Evolutionary conservation across 2,888 invertebrate genomes (phyloP).

Genomic region (Cremastinae sp.): DNA sequence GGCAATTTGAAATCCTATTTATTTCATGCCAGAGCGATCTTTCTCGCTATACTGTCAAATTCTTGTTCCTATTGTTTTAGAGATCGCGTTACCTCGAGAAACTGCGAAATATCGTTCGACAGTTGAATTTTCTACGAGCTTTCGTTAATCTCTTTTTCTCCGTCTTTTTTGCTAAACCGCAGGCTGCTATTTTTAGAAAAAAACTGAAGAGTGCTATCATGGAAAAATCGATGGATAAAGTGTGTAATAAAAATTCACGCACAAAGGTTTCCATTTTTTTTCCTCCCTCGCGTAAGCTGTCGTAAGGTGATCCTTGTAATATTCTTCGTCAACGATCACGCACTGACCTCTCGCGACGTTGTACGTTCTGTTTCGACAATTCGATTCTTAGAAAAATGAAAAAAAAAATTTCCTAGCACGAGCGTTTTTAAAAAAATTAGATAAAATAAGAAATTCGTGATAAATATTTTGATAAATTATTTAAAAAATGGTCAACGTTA

Average conservation of each 20-base stretch:
- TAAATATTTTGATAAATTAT: neutral
- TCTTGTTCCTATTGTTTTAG: conserved; percentile 8
- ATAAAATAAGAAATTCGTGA: neutral
- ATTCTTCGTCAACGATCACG: conserved; percentile 44
- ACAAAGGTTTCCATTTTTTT: conserved; percentile 28
- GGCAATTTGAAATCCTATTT: conserved; percentile 50
- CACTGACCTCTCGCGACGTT: conserved; percentile 44
- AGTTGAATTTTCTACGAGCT: neutral
- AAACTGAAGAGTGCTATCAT: neutral
- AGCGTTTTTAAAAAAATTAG: too few relatives aligned
- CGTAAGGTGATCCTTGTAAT: conserved; percentile 26
- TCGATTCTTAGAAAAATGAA: conserved; percentile 12
- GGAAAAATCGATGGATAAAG: conserved; percentile 18
- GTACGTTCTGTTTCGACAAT: conserved; percentile 27
- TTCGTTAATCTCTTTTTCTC: too few relatives aligned
- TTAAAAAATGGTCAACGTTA: conserved; percentile 15
- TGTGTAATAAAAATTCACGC: conserved; percentile 28
- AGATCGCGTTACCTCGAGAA: conserved; percentile 27
- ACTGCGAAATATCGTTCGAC: conserved; percentile 6
- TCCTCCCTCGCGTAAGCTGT: conserved; percentile 24
- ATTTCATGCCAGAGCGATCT: conserved; percentile 62
- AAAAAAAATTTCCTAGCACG: neutral
- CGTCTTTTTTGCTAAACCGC: too few relatives aligned
- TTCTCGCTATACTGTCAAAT: conserved; percentile 16
- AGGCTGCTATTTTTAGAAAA: neutral